A percentile compares a stretch with the other conserved stretches of the same genome.
Evolutionary conservation across 2,888 invertebrate genomes (phyloP).

Genomic region (Pandemis corylana): DNA sequence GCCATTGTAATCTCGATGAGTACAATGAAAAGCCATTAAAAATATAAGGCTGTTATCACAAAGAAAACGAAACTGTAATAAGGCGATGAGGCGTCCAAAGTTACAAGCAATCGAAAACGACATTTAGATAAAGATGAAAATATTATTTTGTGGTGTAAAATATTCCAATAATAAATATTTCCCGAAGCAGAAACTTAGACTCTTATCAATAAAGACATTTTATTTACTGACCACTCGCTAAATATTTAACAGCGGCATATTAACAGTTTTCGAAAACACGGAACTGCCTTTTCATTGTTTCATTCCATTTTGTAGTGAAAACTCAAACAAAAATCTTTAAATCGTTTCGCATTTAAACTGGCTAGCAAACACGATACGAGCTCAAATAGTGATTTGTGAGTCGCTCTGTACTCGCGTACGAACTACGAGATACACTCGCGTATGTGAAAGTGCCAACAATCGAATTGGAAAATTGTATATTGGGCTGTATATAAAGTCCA

Average conservation of each 20-base stretch:
- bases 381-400: slow-evolving; percentile 61
- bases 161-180: slow-evolving; percentile 48
- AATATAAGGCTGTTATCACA: neutral
- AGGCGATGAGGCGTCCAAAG: neutral
- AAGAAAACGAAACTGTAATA: neutral
- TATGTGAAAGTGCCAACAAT: slow-evolving; percentile 61
- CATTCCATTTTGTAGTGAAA: slow-evolving; percentile 4
- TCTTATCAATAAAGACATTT: slow-evolving; percentile 52
- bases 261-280: neutral
- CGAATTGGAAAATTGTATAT: slow-evolving; percentile 66
- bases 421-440: slow-evolving; percentile 38
- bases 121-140: neutral
- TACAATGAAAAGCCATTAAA: neutral
- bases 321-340: slow-evolving; percentile 11
- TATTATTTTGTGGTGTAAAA: slow-evolving; percentile 31
- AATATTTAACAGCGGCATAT: slow-evolving; percentile 37
- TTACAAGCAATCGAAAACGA: neutral
- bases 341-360: slow-evolving; percentile 28
- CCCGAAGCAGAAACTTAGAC: slow-evolving; percentile 50
- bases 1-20: neutral
- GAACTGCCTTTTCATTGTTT: neutral
- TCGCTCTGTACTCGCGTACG: slow-evolving; percentile 35
- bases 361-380: slow-evolving; percentile 53
- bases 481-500: slow-evolving; percentile 59
- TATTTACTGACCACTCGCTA: slow-evolving; percentile 40